phyloP scores from a whole-genome alignment of 2,888 invertebrate genomes.

The Chirona hameri region DNA sequence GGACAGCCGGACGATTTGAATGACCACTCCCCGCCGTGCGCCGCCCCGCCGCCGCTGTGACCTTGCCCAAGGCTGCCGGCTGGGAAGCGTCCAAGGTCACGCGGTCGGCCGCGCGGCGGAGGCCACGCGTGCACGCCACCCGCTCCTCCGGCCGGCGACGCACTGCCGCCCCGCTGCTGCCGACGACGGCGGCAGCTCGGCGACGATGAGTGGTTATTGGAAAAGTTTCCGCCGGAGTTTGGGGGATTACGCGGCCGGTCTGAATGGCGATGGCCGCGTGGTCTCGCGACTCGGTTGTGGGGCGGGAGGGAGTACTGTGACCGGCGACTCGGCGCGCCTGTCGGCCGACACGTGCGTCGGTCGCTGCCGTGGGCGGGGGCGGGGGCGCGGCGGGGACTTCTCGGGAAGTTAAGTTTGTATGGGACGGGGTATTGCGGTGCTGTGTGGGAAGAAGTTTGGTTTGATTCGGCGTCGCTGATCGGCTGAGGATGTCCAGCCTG shows the following conservation, averaged over 20 bases:
- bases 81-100: neutral
- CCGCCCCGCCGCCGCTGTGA: neutral
- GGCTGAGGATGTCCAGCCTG: too few species aligned
- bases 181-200: neutral
- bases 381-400: neutral
- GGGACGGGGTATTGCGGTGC: neutral
- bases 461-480: too few species aligned
- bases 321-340: too few species aligned
- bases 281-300: neutral
- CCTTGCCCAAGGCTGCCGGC: conserved; percentile 13
- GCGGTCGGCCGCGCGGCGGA: neutral
- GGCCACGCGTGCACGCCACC: neutral
- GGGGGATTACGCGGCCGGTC: neutral
- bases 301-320: too few species aligned
- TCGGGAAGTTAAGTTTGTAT: neutral
- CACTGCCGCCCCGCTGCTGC: neutral
- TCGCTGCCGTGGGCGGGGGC: neutral
- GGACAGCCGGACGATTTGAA: neutral
- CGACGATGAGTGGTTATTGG: neutral
- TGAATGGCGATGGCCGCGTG: too few species aligned
- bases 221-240: neutral
- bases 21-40: neutral
- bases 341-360: too few species aligned
- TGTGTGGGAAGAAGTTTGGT: too few species aligned
- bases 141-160: neutral